Conservation (phyloP, 92 coral and sea anemone species). For the Zoanthus sociatus region DNA sequence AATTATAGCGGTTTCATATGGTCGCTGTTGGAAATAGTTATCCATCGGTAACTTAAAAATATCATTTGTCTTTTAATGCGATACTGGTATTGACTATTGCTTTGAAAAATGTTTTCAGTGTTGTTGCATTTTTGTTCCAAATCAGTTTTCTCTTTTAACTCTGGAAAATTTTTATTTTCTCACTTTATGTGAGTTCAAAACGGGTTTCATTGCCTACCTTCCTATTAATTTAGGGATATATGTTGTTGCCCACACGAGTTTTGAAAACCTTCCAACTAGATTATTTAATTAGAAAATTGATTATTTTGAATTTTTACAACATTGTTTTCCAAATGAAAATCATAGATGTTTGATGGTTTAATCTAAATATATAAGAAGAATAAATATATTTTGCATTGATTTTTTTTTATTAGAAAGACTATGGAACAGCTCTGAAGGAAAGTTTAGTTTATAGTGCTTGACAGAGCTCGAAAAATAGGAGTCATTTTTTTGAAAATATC, state of each 20-base stretch:
- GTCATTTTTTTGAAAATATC: not conserved
- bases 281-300: slow-evolving; percentile 11
- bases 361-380: not conserved
- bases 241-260: not conserved
- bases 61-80: too few species aligned
- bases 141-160: too few species aligned
- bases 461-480: not conserved
- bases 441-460: not conserved
- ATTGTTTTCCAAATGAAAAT: slow-evolving; percentile 17
- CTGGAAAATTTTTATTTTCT: not conserved
- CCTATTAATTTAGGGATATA: not conserved
- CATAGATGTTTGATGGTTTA: not conserved
- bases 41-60: too few species aligned
- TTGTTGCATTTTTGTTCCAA: too few species aligned
- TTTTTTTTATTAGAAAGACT: not conserved
- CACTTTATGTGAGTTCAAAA: not conserved
- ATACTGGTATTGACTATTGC: too few species aligned
- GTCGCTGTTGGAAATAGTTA: too few species aligned
- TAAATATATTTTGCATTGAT: not conserved
- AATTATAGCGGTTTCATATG: too few species aligned
- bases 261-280: not conserved
- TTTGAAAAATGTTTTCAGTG: too few species aligned
- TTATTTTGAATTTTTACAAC: not conserved
- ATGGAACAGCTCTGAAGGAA: not conserved
- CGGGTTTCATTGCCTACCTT: too few species aligned